A percentile compares a stretch with the other conserved stretches of the same genome.
These are phyloP conservation scores for Asobara japonica DNA, from an alignment of 1,140 invertebrate genomes.

Conservation along the genomic window DNA sequence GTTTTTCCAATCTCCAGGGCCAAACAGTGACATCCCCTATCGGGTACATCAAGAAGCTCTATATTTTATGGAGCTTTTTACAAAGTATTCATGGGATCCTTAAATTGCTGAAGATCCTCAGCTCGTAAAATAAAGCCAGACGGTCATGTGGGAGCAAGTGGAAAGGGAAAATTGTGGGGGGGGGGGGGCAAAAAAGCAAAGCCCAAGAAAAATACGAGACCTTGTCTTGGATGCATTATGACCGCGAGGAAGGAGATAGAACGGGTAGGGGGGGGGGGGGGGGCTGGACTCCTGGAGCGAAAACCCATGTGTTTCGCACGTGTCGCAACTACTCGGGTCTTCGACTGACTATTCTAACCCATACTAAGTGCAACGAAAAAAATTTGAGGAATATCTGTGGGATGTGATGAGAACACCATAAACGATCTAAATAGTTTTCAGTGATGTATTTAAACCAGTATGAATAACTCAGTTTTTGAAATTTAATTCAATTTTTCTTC, in stretches of 20 bases:
- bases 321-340: constrained; percentile 29
- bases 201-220: neutral
- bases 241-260: constrained; percentile 10
- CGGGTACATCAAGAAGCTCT: too few relatives aligned
- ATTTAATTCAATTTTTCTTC: too few relatives aligned
- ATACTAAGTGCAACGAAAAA: constrained; percentile 11
- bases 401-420: neutral
- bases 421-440: neutral
- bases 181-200: neutral
- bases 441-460: too few relatives aligned
- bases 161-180: constrained; percentile 9
- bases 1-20: too few relatives aligned
- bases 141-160: constrained; percentile 16
- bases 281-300: constrained; percentile 36
- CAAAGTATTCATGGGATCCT: too few relatives aligned
- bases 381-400: neutral
- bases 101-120: too few relatives aligned
- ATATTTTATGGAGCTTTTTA: too few relatives aligned
- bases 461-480: too few relatives aligned
- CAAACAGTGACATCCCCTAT: too few relatives aligned
- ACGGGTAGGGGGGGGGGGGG: constrained; percentile 16
- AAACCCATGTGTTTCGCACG: constrained; percentile 48
- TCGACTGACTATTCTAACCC: neutral
- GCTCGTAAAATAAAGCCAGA: neutral
- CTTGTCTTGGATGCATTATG: constrained; percentile 15